A percentile compares a stretch with the other conserved stretches of the same genome.
Conservation (phyloP, 2,113 vertebrate species). For the human region GRCh38 chr14:35359001-35359500, state of each 20-base stretch:
- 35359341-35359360: background rate
- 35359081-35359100: too few species aligned
- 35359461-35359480: background rate
- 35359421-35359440: background rate
- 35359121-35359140: too few species aligned
- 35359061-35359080: too few species aligned
- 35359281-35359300: background rate
- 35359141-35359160: too few species aligned
- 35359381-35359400: background rate
- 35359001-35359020: too few species aligned
- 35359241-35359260: background rate
- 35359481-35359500: background rate
- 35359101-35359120: too few species aligned
- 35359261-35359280: background rate
- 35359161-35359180: background rate
- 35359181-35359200: background rate
- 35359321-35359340: background rate
- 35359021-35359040: too few species aligned
- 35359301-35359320: background rate
- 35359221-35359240: background rate
- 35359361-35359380: background rate
- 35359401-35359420: background rate
- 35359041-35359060: too few species aligned
- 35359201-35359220: background rate
- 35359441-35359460: background rate